Evolutionary conservation across 2,113 vertebrate genomes (phyloP).

Genomic region (Pseudolaguvia tuberculata): DNA sequence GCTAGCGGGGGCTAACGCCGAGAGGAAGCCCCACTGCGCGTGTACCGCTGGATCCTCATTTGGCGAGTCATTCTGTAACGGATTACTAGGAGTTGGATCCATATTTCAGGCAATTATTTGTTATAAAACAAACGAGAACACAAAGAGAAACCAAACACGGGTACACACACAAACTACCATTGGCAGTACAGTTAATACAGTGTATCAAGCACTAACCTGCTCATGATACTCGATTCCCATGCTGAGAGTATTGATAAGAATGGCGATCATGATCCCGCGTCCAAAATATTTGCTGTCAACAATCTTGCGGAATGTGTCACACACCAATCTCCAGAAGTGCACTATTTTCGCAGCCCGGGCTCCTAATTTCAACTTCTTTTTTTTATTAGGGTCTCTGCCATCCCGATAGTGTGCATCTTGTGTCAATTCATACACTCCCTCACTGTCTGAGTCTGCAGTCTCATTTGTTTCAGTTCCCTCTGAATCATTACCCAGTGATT

Average conservation of each 20-base stretch:
- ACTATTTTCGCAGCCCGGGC: slow-evolving; percentile 66
- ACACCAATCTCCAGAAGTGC: slow-evolving; percentile 85
- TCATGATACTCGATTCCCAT: slow-evolving; percentile 99
- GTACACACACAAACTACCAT: too few relatives aligned
- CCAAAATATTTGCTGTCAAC: slow-evolving; percentile 99
- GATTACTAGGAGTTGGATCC: too few relatives aligned
- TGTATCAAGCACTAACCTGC: slow-evolving; percentile 72
- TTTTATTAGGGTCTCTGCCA: slow-evolving; percentile 70
- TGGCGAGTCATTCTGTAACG: too few relatives aligned
- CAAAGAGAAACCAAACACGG: too few relatives aligned
- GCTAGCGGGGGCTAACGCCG: too few relatives aligned
- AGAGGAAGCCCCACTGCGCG: too few relatives aligned
- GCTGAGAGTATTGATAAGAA: slow-evolving; percentile 96
- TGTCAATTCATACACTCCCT: slow-evolving; percentile 87
- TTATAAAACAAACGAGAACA: too few relatives aligned
- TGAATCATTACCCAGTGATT: slow-evolving; percentile 64
- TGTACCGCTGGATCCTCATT: too few relatives aligned
- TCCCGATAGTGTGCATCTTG: slow-evolving; percentile 84
- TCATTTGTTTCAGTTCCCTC: slow-evolving; percentile 77
- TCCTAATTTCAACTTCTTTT: slow-evolving; percentile 59
- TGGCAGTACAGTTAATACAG: too few relatives aligned
- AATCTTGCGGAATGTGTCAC: slow-evolving; percentile 90
- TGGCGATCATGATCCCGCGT: slow-evolving; percentile 96
- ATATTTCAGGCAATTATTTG: too few relatives aligned
- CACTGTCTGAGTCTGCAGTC: slow-evolving; percentile 81